A percentile compares a stretch with the other conserved stretches of the same genome.
Conservation (phyloP, 2,888 invertebrate genomes). For the Zonitis immaculata region DNA sequence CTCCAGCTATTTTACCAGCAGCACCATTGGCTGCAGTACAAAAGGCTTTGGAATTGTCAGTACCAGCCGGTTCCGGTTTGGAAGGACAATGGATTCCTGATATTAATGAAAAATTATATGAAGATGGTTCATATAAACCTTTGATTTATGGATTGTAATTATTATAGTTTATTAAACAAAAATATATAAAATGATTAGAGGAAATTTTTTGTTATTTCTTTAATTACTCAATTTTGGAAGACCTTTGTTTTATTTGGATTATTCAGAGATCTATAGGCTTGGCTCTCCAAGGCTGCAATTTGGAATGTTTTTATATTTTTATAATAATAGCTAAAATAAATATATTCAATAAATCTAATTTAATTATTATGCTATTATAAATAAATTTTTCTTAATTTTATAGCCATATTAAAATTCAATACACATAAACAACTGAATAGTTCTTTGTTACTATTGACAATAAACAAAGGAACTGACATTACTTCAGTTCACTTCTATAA, state of each 20-base stretch:
- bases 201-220: no score
- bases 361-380: no score
- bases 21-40: background rate
- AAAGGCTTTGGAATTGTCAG: constrained; percentile 8
- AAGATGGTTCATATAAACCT: constrained; percentile 31
- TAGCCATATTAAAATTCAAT: no score
- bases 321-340: no score
- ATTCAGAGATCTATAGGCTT: background rate
- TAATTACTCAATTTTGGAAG: background rate
- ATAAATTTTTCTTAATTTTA: no score
- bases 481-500: no score
- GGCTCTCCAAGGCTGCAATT: background rate
- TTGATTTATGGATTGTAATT: constrained; percentile 13
- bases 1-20: background rate
- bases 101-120: constrained; percentile 27
- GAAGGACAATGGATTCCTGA: constrained; percentile 32
- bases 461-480: no score
- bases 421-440: no score
- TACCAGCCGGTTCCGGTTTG: constrained; percentile 26
- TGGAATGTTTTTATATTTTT: background rate
- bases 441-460: no score
- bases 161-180: background rate
- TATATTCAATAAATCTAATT: no score
- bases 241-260: background rate
- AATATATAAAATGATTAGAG: no score